Conservation (phyloP, 2,797 vertebrate genomes). For the Delichon dasypus region DNA sequence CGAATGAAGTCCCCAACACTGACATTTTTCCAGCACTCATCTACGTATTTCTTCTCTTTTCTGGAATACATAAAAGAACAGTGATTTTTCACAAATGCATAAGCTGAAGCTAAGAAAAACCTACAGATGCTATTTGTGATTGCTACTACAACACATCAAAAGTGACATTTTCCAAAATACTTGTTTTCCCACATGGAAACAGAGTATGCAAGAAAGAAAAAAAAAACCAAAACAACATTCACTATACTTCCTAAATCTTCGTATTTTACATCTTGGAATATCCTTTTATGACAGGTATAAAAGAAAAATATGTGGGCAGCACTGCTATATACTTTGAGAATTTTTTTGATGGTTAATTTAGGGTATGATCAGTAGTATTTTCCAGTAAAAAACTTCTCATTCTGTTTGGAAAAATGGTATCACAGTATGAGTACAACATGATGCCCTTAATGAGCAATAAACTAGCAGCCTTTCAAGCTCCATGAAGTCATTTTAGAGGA, state of each 20-base stretch:
- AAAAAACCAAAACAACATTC: neutral
- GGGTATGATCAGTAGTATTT: neutral
- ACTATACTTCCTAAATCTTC: neutral
- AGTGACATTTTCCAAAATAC: neutral
- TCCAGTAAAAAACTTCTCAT: neutral
- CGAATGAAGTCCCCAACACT: constrained; percentile 89
- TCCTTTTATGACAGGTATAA: neutral
- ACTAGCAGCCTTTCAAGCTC: neutral
- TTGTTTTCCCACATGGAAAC: neutral
- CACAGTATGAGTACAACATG: neutral
- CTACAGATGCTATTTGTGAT: neutral
- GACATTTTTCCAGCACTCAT: constrained; percentile 87
- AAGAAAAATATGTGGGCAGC: neutral
- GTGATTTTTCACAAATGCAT: neutral
- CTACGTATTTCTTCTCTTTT: constrained; percentile 80
- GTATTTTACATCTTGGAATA: neutral
- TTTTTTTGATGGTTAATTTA: neutral
- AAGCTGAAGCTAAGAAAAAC: neutral
- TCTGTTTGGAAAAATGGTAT: neutral
- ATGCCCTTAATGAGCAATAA: neutral
- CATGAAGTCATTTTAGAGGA: neutral
- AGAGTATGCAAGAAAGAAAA: neutral
- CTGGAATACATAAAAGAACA: constrained; percentile 64
- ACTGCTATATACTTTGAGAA: neutral
- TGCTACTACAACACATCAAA: neutral